Percentiles rank a stretch among this genome's conserved stretches.
phyloP scores from a whole-genome alignment of 2,113 vertebrate genomes.

The Alouatta palliata region DNA sequence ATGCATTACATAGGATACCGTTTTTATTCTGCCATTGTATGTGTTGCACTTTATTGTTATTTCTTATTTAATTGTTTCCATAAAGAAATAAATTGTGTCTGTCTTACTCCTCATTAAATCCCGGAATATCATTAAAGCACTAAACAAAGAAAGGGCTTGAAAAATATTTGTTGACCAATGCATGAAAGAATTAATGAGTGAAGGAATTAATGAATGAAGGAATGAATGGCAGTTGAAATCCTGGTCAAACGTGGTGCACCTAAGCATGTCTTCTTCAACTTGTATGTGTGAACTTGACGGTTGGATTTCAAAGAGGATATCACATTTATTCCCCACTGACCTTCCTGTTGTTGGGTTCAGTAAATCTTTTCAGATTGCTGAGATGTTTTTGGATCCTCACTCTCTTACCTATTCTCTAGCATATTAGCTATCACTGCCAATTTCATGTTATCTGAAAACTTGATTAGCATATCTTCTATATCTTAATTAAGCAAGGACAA shows the following conservation, averaged over 20 bases:
- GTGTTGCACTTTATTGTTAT: background rate
- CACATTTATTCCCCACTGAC: background rate
- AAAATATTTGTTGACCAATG: background rate
- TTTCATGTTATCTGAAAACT: conserved; percentile 35
- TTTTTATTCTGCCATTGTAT: background rate
- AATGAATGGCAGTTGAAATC: background rate
- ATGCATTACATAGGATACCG: background rate
- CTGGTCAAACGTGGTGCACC: background rate
- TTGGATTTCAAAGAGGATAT: background rate
- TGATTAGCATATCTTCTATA: background rate
- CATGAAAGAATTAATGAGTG: background rate
- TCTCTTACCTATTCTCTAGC: conserved; percentile 13
- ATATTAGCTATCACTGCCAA: background rate
- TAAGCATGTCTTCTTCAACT: background rate
- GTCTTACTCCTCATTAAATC: background rate
- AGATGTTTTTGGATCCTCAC: background rate
- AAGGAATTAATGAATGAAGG: background rate
- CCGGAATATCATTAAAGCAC: background rate
- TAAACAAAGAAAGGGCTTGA: conserved; percentile 9
- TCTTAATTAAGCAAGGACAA: conserved; percentile 42
- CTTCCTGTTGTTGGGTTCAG: background rate
- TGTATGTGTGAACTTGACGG: background rate
- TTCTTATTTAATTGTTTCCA: background rate
- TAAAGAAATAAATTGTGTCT: conserved; percentile 14
- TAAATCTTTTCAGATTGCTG: background rate